Evolutionary conservation across 2,888 invertebrate genomes (phyloP).

Genomic region (Subacronicta megacephala): DNA sequence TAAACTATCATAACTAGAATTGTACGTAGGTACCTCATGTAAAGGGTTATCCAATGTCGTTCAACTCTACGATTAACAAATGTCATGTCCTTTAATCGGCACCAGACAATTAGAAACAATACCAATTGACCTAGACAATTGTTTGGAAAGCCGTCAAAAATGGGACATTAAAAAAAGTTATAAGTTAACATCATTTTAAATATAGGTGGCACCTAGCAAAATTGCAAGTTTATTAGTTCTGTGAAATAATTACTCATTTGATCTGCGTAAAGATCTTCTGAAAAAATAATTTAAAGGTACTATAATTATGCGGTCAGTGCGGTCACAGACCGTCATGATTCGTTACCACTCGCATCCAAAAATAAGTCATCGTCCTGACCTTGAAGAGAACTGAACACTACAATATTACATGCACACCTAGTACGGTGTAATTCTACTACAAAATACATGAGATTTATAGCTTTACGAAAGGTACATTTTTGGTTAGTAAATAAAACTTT

Average conservation of each 20-base stretch:
- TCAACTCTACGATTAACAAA: constrained; percentile 3
- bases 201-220: too few species aligned
- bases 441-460: constrained; percentile 19
- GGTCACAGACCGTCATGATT: constrained; percentile 49
- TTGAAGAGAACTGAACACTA: constrained; percentile 38
- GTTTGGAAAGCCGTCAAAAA: constrained; percentile 2
- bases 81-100: not conserved
- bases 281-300: too few species aligned
- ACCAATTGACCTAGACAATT: not conserved
- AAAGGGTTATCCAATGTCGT: constrained; percentile 14
- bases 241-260: too few species aligned
- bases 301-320: constrained; percentile 47
- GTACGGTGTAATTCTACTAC: constrained; percentile 18
- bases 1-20: not conserved
- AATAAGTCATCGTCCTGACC: constrained; percentile 52
- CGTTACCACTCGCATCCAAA: constrained; percentile 43
- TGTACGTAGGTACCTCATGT: constrained; percentile 1
- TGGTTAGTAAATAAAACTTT: too few species aligned
- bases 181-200: too few species aligned
- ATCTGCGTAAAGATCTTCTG: too few species aligned
- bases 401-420: constrained; percentile 30
- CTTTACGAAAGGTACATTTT: constrained; percentile 12
- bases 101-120: constrained; percentile 3
- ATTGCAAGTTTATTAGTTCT: too few species aligned
- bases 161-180: not conserved